These are phyloP conservation scores for Pseudopleuronectes americanus DNA, from an alignment of 2,797 vertebrate genomes.

Conservation along the genomic window DNA sequence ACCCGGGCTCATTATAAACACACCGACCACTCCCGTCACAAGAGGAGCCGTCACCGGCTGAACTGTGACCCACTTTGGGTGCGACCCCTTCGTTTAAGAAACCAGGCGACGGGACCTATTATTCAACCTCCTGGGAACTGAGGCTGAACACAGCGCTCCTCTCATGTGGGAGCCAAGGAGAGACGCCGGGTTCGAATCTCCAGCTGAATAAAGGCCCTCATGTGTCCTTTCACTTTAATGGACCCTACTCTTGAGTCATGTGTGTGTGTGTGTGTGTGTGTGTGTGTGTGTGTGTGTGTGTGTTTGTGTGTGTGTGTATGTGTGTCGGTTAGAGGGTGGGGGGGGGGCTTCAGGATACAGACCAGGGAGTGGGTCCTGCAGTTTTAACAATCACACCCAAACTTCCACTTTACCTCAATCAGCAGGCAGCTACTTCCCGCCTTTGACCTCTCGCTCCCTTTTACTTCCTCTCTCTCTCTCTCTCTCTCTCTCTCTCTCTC, in stretches of 20 bases:
- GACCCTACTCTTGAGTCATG: constrained; percentile 17
- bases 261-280: constrained; percentile 7
- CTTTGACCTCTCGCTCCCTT: constrained; percentile 7
- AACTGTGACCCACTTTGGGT: constrained; percentile 77
- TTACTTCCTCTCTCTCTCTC: constrained; percentile 1
- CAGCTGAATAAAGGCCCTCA: constrained; percentile 56
- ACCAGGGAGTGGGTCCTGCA: constrained; percentile 47
- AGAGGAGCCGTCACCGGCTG: constrained; percentile 53
- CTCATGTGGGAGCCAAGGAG: constrained; percentile 34
- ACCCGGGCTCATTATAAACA: constrained; percentile 72
- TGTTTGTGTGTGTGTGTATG: constrained; percentile 22
- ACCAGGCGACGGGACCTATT: constrained; percentile 55
- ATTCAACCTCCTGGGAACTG: constrained; percentile 74
- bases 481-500: background rate
- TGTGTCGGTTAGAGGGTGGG: constrained; percentile 38
- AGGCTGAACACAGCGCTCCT: constrained; percentile 49
- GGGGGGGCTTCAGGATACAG: constrained; percentile 61
- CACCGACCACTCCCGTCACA: constrained; percentile 48
- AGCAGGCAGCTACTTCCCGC: constrained; percentile 53
- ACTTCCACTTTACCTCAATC: constrained; percentile 64
- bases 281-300: constrained; percentile 20
- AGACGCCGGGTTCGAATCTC: constrained; percentile 55
- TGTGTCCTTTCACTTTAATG: constrained; percentile 59
- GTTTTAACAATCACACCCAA: constrained; percentile 67
- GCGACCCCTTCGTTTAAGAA: constrained; percentile 68